phyloP scores from a whole-genome alignment of 2,888 invertebrate genomes.

The Nymphalis polychloros region DNA sequence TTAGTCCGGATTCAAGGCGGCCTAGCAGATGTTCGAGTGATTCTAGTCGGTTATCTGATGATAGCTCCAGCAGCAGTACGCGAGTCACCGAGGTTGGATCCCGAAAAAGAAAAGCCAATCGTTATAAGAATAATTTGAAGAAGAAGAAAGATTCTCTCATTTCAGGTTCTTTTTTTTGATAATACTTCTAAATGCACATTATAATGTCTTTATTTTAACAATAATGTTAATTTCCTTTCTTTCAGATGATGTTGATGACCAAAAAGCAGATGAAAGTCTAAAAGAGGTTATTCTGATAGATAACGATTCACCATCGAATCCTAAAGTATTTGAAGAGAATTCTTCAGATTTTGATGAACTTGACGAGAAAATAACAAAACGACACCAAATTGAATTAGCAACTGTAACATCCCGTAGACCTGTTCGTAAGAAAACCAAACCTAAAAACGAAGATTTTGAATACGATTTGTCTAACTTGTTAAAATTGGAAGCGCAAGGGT shows the following conservation, averaged over 20 bases:
- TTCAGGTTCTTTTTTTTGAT: constrained; percentile 47
- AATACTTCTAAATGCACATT: background rate
- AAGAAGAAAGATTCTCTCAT: constrained; percentile 53
- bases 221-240: constrained; percentile 33
- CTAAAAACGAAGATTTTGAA: constrained; percentile 86
- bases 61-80: constrained; percentile 68
- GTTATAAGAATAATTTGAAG: constrained; percentile 52
- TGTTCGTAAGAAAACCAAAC: constrained; percentile 84
- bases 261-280: constrained; percentile 51
- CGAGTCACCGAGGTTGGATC: constrained; percentile 53
- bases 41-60: constrained; percentile 72
- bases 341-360: constrained; percentile 74
- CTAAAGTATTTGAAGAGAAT: constrained; percentile 71
- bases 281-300: constrained; percentile 47
- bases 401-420: constrained; percentile 78
- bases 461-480: constrained; percentile 84
- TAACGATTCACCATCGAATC: constrained; percentile 52
- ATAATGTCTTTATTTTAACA: no score
- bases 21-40: constrained; percentile 75
- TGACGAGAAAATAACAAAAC: constrained; percentile 60
- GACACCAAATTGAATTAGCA: constrained; percentile 41
- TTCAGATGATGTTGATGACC: constrained; percentile 57
- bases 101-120: constrained; percentile 63
- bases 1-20: constrained; percentile 63
- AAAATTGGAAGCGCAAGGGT: constrained; percentile 78